Conservation (phyloP, 2,113 vertebrate genomes). For the Neolamprologus kungweensis region DNA sequence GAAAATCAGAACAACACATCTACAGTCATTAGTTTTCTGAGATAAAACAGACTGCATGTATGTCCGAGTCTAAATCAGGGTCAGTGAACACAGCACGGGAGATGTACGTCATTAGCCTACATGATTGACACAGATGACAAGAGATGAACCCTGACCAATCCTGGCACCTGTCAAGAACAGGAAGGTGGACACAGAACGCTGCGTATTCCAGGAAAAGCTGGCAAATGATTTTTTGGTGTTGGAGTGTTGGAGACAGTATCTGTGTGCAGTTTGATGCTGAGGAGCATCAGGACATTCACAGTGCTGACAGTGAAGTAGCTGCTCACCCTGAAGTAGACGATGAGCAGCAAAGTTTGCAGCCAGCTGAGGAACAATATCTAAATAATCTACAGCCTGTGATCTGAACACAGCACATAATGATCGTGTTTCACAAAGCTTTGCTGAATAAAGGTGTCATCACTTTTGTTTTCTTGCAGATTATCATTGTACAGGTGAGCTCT, state of each 20-base stretch:
- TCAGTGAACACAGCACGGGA: accelerated
- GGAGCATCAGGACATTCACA: neutral
- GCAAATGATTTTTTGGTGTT: neutral
- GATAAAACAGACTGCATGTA: no score
- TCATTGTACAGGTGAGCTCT: neutral
- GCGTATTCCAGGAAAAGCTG: neutral
- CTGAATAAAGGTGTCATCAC: accelerated
- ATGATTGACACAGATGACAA: neutral
- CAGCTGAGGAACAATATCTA: neutral
- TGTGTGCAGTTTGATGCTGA: accelerated
- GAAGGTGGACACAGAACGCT: neutral
- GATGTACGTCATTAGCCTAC: neutral
- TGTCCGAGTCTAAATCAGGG: no score
- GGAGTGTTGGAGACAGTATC: neutral
- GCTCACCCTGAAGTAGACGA: neutral
- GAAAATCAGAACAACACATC: no score
- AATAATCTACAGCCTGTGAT: neutral
- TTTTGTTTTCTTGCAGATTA: accelerated
- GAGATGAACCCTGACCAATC: neutral
- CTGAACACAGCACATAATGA: neutral
- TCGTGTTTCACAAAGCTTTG: neutral
- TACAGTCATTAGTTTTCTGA: no score
- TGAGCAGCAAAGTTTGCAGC: neutral
- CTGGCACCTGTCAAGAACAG: neutral
- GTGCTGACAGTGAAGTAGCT: neutral